Evolutionary conservation across 2,888 invertebrate genomes (phyloP).

Genomic region (Eupeodes luniger): DNA sequence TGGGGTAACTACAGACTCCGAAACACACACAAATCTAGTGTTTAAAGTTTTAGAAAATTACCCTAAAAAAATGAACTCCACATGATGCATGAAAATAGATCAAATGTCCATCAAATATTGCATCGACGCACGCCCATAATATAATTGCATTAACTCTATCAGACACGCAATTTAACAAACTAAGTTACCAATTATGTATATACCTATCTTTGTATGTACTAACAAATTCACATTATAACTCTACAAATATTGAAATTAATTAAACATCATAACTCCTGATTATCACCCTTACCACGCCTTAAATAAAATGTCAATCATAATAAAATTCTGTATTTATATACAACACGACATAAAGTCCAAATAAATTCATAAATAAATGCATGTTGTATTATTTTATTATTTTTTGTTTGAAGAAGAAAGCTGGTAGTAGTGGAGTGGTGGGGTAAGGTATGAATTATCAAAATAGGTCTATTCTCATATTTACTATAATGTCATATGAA

Average conservation of each 20-base stretch:
- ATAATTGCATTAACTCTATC: conserved; percentile 18
- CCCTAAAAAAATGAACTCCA: too few species aligned
- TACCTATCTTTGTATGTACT: background rate
- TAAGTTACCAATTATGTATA: conserved; percentile 35
- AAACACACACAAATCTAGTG: too few species aligned
- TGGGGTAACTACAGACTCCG: too few species aligned
- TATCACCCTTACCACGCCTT: background rate
- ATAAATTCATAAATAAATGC: too few species aligned
- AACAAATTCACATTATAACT: conserved; percentile 6
- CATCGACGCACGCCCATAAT: too few species aligned
- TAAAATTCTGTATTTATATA: conserved; percentile 12
- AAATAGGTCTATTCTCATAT: background rate
- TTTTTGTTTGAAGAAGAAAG: background rate
- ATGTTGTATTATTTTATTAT: too few species aligned
- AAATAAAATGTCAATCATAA: conserved; percentile 24
- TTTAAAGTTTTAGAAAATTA: too few species aligned
- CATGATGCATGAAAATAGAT: background rate
- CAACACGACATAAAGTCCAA: background rate
- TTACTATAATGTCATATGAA: background rate
- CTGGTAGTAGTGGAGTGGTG: too few species aligned
- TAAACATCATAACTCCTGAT: conserved; percentile 7
- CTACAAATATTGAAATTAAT: conserved; percentile 50
- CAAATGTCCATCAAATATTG: conserved; percentile 17
- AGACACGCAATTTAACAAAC: conserved; percentile 18
- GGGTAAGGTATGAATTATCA: background rate